These are phyloP conservation scores for Diplodus sargus DNA, from an alignment of 2,797 vertebrate genomes.

Conservation along the genomic window DNA sequence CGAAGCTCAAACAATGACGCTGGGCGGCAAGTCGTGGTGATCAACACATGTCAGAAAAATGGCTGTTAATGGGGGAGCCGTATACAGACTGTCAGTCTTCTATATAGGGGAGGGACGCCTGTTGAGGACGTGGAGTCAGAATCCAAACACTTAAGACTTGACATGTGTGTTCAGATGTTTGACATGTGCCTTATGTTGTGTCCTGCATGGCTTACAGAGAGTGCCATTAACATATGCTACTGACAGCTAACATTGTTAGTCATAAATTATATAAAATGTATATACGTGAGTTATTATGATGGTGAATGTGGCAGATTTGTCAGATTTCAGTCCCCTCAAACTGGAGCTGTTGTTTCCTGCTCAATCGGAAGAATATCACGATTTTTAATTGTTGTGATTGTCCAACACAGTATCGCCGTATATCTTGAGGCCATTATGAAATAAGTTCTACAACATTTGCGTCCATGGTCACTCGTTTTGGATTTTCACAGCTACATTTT, in stretches of 20 bases:
- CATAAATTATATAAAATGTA: background rate
- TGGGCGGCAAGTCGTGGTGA: constrained; percentile 51
- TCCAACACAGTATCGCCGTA: too few relatives aligned
- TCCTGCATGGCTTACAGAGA: constrained; percentile 8
- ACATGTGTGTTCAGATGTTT: constrained; percentile 21
- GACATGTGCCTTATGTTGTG: constrained; percentile 16
- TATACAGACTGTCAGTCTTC: constrained; percentile 54
- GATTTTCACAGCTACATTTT: too few relatives aligned
- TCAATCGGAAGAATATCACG: too few relatives aligned
- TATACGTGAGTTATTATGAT: background rate
- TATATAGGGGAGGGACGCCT: constrained; percentile 15
- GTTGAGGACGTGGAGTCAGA: constrained; percentile 14
- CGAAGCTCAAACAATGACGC: constrained; percentile 60
- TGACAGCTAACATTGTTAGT: background rate
- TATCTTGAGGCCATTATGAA: too few relatives aligned
- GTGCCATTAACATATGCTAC: constrained; percentile 3
- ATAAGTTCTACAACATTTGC: too few relatives aligned
- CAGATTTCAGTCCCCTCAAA: too few relatives aligned
- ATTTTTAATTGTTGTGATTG: too few relatives aligned
- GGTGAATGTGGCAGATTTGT: background rate
- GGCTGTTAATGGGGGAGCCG: constrained; percentile 51
- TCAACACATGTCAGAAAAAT: constrained; percentile 63
- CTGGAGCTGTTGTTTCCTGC: too few relatives aligned
- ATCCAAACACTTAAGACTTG: constrained; percentile 21
- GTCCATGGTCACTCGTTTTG: too few relatives aligned